phyloP scores from a whole-genome alignment of 2,113 vertebrate genomes.

The Lamprologus tigripictilis region DNA sequence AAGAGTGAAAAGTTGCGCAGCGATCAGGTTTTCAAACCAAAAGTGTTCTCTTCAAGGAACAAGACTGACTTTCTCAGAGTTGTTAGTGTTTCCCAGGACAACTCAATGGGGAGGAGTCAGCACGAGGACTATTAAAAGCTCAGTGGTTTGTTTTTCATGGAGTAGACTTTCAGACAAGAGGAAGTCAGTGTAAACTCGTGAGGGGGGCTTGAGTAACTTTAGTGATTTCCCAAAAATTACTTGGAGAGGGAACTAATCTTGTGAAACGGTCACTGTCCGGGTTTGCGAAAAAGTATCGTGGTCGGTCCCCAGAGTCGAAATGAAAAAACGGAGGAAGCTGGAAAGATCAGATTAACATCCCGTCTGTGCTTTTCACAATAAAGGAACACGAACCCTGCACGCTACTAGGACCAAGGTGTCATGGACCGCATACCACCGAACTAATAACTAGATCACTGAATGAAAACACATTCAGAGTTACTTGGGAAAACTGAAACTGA shows the following conservation, averaged over 20 bases:
- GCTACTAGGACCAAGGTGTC: background rate
- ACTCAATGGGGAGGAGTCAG: constrained; percentile 50
- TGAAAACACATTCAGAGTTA: background rate
- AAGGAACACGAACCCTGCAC: background rate
- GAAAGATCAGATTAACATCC: background rate
- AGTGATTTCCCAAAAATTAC: background rate
- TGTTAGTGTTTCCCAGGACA: constrained; percentile 68
- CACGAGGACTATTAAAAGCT: background rate
- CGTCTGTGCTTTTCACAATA: constrained; percentile 15
- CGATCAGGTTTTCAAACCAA: background rate
- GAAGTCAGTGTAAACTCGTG: background rate
- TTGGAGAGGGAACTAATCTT: background rate
- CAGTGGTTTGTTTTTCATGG: background rate
- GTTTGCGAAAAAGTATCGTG: background rate
- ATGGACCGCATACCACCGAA: background rate
- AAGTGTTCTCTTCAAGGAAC: background rate
- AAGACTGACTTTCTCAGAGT: constrained; percentile 41
- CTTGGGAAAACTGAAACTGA: background rate
- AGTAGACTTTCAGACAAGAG: background rate
- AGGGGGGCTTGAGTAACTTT: background rate
- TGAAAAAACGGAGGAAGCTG: background rate
- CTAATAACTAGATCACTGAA: background rate
- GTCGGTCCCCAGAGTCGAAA: background rate
- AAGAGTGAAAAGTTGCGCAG: background rate
- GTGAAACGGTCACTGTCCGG: background rate